A percentile compares a stretch with the other conserved stretches of the same genome.
Evolutionary conservation across 2,888 invertebrate genomes (phyloP).

Genomic region (Physocephala rufipes): DNA sequence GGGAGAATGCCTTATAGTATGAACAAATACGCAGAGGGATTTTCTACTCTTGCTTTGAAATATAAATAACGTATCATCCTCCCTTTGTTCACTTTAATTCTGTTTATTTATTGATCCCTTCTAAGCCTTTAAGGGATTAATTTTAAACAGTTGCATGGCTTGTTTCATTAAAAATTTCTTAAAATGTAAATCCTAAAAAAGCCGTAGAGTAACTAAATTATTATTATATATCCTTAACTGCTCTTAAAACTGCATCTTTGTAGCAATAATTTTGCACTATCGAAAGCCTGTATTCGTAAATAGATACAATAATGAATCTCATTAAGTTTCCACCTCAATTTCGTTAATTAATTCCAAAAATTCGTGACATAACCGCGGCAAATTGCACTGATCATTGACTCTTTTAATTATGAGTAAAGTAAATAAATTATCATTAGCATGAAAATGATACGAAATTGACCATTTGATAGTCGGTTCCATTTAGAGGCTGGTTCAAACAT

Average conservation of each 20-base stretch:
- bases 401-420: background rate
- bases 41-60: background rate
- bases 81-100: too few species aligned
- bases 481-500: background rate
- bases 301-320: background rate
- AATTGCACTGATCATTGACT: background rate
- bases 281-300: background rate
- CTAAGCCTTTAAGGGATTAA: too few species aligned
- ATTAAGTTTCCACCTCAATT: background rate
- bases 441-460: background rate
- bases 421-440: conserved; percentile 1
- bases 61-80: background rate
- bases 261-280: background rate
- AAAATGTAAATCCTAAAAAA: background rate
- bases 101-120: too few species aligned
- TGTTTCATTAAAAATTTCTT: background rate
- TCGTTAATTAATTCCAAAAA: background rate
- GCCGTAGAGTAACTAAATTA: background rate
- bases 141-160: too few species aligned
- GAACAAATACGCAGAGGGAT: background rate
- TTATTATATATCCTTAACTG: background rate
- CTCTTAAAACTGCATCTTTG: background rate
- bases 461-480: background rate
- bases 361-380: background rate
- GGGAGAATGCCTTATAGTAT: too few species aligned